phyloP scores from a whole-genome alignment of 2,888 invertebrate species.

The Vanessa cardui region DNA sequence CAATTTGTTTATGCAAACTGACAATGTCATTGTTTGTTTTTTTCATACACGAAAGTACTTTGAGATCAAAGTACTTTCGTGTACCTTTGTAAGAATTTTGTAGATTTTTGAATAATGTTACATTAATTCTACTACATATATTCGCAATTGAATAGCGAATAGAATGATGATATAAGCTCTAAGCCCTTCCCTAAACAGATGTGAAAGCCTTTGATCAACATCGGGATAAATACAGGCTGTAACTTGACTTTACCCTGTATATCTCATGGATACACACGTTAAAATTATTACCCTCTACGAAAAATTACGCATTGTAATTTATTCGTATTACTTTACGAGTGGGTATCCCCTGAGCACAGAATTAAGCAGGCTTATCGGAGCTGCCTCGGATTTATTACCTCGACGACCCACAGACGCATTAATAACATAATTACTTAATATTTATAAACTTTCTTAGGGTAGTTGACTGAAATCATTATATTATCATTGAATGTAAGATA shows the following conservation, averaged over 20 bases:
- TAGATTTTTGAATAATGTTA: too few species aligned
- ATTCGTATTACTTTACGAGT: constrained; percentile 1
- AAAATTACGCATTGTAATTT: constrained; percentile 14
- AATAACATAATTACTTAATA: constrained; percentile 28
- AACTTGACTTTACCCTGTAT: too few species aligned
- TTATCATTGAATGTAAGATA: too few species aligned
- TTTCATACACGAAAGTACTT: neutral
- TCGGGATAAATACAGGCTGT: too few species aligned
- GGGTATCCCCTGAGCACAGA: constrained; percentile 13
- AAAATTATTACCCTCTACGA: neutral
- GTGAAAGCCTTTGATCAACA: too few species aligned
- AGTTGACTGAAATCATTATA: neutral
- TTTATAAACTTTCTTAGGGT: constrained; percentile 16
- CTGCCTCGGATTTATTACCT: constrained; percentile 14
- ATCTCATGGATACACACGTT: too few species aligned
- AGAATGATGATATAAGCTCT: too few species aligned
- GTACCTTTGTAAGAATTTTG: too few species aligned
- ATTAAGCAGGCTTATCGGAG: constrained; percentile 23
- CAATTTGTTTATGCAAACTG: constrained; percentile 15
- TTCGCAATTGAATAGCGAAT: too few species aligned
- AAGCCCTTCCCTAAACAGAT: too few species aligned
- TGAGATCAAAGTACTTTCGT: too few species aligned
- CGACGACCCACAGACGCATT: constrained; percentile 16
- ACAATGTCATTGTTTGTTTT: constrained; percentile 6
- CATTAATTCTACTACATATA: too few species aligned